phyloP scores from a whole-genome alignment of 1,140 invertebrate genomes.

The Leptopilina boulardi region DNA sequence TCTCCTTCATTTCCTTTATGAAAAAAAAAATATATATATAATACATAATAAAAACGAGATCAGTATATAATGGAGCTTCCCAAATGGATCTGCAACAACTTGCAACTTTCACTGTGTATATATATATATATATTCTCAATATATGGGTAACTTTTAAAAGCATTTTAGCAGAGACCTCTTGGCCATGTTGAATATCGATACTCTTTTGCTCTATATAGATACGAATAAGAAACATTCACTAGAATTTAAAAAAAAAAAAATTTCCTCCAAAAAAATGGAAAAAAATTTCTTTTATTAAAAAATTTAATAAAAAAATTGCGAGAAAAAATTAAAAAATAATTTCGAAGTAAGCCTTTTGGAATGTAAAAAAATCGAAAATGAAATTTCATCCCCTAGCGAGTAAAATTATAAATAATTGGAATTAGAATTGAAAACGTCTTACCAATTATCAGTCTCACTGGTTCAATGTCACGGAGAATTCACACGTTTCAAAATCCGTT shows the following conservation, averaged over 20 bases:
- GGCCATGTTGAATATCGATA: conserved; percentile 25
- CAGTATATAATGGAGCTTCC: background rate
- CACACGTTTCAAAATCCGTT: background rate
- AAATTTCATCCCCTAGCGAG: too few relatives aligned
- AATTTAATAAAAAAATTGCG: too few relatives aligned
- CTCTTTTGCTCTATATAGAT: background rate
- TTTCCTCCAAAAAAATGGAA: too few relatives aligned
- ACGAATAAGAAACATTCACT: background rate
- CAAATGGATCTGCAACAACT: background rate
- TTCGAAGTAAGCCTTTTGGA: too few relatives aligned
- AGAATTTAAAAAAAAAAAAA: background rate
- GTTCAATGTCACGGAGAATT: background rate
- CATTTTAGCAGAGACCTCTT: conserved; percentile 17
- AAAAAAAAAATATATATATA: background rate
- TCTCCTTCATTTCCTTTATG: background rate
- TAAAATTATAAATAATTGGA: too few relatives aligned
- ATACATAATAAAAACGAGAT: background rate
- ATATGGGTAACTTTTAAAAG: conserved; percentile 22
- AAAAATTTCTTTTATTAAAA: too few relatives aligned
- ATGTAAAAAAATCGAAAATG: too few relatives aligned
- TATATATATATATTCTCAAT: too few relatives aligned
- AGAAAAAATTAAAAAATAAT: too few relatives aligned
- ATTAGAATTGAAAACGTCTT: background rate
- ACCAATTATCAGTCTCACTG: conserved; percentile 6
- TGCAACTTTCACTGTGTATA: background rate